Percentiles rank a stretch among this genome's conserved stretches.
phyloP scores from a whole-genome alignment of 1,140 invertebrate species.

The Triops cancriformis region DNA sequence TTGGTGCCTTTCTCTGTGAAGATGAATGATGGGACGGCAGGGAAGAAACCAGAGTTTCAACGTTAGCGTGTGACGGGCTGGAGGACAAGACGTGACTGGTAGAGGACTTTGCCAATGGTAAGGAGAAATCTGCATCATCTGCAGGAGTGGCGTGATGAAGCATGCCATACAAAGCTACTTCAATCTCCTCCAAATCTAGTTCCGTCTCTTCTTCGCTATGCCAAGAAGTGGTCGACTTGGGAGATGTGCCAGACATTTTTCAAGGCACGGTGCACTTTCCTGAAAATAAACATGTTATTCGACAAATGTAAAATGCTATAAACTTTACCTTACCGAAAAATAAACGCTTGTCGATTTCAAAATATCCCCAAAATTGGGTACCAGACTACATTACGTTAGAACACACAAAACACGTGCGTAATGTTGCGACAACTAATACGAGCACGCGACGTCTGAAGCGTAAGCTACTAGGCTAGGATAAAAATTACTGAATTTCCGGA shows the following conservation, averaged over 20 bases:
- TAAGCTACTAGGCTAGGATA: too few relatives aligned
- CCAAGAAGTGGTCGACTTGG: neutral
- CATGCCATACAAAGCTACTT: neutral
- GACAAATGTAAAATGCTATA: too few relatives aligned
- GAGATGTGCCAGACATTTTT: neutral
- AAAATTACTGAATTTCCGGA: too few relatives aligned
- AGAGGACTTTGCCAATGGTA: neutral
- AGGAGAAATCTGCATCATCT: conserved; percentile 1
- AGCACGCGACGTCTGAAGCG: neutral
- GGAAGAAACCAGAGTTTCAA: neutral
- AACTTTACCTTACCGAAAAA: too few relatives aligned
- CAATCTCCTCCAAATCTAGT: neutral
- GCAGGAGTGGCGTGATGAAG: neutral
- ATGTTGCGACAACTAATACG: neutral
- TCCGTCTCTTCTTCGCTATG: neutral
- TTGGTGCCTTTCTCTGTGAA: too few relatives aligned
- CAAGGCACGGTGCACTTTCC: neutral
- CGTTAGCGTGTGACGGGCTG: neutral
- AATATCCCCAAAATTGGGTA: neutral
- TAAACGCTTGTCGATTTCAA: neutral
- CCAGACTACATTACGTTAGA: neutral
- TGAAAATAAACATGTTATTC: too few relatives aligned
- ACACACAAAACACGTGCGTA: neutral
- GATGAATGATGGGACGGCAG: too few relatives aligned
- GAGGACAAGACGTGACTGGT: neutral